These are phyloP conservation scores for Coregonus sp. DNA, from an alignment of 2,797 vertebrate species.

Conservation along the genomic window DNA sequence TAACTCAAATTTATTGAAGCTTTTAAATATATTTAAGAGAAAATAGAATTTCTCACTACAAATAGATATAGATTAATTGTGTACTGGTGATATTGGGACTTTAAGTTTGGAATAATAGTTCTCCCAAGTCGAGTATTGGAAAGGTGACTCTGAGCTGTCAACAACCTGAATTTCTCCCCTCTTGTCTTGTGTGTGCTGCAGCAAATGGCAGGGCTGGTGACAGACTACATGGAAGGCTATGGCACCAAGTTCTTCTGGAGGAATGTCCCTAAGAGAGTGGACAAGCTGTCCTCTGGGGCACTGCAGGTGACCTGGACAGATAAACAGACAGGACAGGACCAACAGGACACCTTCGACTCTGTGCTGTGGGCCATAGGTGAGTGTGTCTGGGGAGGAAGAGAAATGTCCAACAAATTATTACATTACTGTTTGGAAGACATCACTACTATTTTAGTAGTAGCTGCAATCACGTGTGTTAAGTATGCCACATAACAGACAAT, in stretches of 20 bases:
- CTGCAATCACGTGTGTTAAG: too few species aligned
- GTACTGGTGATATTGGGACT: background rate
- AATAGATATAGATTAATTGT: background rate
- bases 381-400: conserved; percentile 35
- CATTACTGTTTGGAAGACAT: background rate
- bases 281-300: conserved; percentile 74
- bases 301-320: conserved; percentile 89
- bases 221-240: conserved; percentile 85
- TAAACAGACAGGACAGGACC: conserved; percentile 58
- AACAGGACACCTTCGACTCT: conserved; percentile 79
- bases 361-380: conserved; percentile 96
- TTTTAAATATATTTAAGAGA: too few species aligned
- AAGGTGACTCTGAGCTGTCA: background rate
- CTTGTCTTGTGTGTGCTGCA: conserved; percentile 50
- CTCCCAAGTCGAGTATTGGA: background rate
- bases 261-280: conserved; percentile 78
- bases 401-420: background rate
- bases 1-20: too few species aligned
- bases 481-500: too few species aligned
- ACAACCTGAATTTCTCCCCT: background rate
- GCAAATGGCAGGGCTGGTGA: conserved; percentile 93
- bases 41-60: too few species aligned
- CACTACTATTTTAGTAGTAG: background rate
- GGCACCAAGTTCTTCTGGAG: conserved; percentile 86
- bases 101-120: background rate